phyloP scores from a whole-genome alignment of 2,888 invertebrate genomes.

The Panopea generosa region DNA sequence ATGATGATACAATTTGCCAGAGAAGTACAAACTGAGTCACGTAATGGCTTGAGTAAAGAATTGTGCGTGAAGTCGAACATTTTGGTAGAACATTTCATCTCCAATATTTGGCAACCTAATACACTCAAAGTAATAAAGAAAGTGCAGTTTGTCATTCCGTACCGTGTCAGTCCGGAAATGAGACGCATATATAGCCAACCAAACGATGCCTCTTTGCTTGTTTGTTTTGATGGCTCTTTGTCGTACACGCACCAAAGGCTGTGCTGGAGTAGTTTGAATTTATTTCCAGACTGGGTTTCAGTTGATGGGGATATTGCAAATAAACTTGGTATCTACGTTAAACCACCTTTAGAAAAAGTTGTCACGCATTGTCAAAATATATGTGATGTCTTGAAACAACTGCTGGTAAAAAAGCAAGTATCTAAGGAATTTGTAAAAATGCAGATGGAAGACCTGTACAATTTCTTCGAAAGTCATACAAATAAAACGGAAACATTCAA shows the following conservation, averaged over 20 bases:
- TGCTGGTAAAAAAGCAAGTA: not conserved
- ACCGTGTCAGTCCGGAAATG: not conserved
- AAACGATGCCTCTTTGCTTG: constrained; percentile 14
- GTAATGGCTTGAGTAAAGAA: not conserved
- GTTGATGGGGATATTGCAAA: not conserved
- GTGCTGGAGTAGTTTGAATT: constrained; percentile 43
- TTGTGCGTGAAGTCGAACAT: constrained; percentile 25
- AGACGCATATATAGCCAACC: constrained; percentile 15
- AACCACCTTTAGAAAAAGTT: constrained; percentile 42
- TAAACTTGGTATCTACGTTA: constrained; percentile 33
- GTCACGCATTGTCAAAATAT: constrained; percentile 57
- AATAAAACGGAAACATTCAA: not conserved
- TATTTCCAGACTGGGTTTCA: constrained; percentile 17
- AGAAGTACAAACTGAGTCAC: constrained; percentile 23
- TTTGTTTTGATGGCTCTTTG: constrained; percentile 43
- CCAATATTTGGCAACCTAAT: not conserved
- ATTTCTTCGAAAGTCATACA: too few species aligned
- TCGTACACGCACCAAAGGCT: not conserved
- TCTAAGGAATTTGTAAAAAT: not conserved
- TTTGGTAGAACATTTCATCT: constrained; percentile 19
- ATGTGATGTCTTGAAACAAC: constrained; percentile 25
- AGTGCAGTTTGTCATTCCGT: constrained; percentile 55
- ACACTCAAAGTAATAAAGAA: constrained; percentile 21
- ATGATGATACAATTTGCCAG: constrained; percentile 43
- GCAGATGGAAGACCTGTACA: not conserved